Percentiles rank a stretch among this genome's conserved stretches.
Conservation (phyloP, 2,797 vertebrate species). For the Scarus forsteni region DNA sequence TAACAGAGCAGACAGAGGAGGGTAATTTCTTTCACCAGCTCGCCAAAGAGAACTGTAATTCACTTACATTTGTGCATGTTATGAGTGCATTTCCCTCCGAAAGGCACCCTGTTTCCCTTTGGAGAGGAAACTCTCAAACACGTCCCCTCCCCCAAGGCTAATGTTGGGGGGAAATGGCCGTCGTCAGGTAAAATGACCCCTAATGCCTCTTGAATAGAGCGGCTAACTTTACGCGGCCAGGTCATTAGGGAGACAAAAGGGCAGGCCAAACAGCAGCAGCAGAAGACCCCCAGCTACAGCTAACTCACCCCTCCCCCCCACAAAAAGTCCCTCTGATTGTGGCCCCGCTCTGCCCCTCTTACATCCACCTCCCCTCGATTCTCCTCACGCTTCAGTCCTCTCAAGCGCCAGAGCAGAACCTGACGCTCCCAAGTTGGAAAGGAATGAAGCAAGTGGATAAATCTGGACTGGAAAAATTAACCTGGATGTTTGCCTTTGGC, state of each 20-base stretch:
- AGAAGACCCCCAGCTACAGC: constrained; percentile 49
- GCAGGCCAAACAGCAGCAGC: constrained; percentile 61
- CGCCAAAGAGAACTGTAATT: not conserved
- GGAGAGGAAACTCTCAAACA: constrained; percentile 6
- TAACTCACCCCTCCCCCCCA: constrained; percentile 20
- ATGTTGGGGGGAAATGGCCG: constrained; percentile 43
- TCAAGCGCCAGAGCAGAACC: constrained; percentile 63
- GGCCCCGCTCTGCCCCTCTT: constrained; percentile 30
- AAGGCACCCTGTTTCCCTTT: not conserved
- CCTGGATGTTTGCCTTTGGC: constrained; percentile 64
- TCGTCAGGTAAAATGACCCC: constrained; percentile 79
- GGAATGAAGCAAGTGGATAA: constrained; percentile 58
- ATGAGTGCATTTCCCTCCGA: not conserved
- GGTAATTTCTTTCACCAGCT: not conserved
- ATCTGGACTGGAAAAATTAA: constrained; percentile 69
- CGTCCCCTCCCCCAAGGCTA: constrained; percentile 57
- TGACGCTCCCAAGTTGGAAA: constrained; percentile 53
- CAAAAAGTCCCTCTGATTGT: constrained; percentile 43
- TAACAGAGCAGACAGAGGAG: constrained; percentile 8
- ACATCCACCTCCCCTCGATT: constrained; percentile 7
- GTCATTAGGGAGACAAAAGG: constrained; percentile 79
- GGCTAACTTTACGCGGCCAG: constrained; percentile 72
- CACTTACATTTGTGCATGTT: not conserved
- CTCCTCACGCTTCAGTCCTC: constrained; percentile 38
- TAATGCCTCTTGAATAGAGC: constrained; percentile 76